Evolutionary conservation across 1,140 invertebrate species (phyloP).

Genomic region (Lasioglossum albipes): DNA sequence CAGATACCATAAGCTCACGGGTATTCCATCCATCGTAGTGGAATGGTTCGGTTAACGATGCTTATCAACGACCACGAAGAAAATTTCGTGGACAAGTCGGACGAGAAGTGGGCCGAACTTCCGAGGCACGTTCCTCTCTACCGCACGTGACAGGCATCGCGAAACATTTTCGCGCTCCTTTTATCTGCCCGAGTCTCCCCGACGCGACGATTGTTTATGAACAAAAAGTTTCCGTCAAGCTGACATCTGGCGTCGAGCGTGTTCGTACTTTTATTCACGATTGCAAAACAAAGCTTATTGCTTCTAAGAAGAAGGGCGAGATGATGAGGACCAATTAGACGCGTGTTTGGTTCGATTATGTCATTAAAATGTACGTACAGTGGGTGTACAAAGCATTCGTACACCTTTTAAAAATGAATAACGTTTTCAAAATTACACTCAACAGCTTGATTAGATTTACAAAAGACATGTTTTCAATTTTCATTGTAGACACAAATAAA

Average conservation of each 20-base stretch:
- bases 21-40: background rate
- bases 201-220: constrained; percentile 6
- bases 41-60: background rate
- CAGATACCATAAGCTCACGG: too few species aligned
- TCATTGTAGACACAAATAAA: too few species aligned
- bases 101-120: constrained; percentile 47
- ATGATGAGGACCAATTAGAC: too few species aligned
- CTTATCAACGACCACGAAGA: constrained; percentile 12
- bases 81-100: constrained; percentile 22
- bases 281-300: background rate
- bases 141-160: constrained; percentile 42
- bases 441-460: too few species aligned
- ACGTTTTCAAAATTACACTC: too few species aligned
- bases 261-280: background rate
- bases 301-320: too few species aligned
- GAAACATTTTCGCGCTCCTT: constrained; percentile 18
- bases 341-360: too few species aligned
- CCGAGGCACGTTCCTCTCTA: constrained; percentile 45
- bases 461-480: too few species aligned
- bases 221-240: constrained; percentile 4
- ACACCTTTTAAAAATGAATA: too few species aligned
- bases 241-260: too few species aligned
- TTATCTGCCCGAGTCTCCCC: constrained; percentile 12
- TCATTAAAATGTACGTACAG: too few species aligned
- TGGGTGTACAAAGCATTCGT: too few species aligned